These are phyloP conservation scores for Pagetopsis macropterus DNA, from an alignment of 2,797 vertebrate genomes.

Conservation along the genomic window DNA sequence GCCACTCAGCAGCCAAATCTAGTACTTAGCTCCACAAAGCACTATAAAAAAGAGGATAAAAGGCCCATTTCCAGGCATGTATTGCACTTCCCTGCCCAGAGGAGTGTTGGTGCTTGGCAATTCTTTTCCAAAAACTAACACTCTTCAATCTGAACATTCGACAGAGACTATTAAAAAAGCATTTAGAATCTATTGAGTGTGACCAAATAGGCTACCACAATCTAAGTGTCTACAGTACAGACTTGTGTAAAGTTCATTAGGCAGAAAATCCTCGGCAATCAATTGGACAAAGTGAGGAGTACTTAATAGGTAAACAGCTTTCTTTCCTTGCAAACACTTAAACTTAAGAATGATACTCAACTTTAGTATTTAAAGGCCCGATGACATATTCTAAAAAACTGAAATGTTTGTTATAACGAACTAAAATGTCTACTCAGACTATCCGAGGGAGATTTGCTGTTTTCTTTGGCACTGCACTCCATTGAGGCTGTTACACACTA, in stretches of 20 bases:
- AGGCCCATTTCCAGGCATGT: slow-evolving; percentile 63
- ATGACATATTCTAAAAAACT: slow-evolving; percentile 14
- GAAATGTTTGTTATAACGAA: not conserved
- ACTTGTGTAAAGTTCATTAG: slow-evolving; percentile 66
- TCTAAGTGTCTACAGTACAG: slow-evolving; percentile 65
- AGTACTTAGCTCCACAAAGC: slow-evolving; percentile 54
- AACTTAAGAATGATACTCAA: slow-evolving; percentile 2
- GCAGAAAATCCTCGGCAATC: slow-evolving; percentile 58
- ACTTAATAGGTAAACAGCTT: slow-evolving; percentile 29
- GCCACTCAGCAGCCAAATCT: slow-evolving; percentile 51
- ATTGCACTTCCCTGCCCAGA: slow-evolving; percentile 54
- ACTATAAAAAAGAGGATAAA: slow-evolving; percentile 59
- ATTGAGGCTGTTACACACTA: slow-evolving; percentile 54
- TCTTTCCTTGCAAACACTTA: slow-evolving; percentile 16
- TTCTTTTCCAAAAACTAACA: slow-evolving; percentile 65
- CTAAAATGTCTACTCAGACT: slow-evolving; percentile 38
- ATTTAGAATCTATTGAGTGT: slow-evolving; percentile 76
- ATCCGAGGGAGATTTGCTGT: slow-evolving; percentile 57
- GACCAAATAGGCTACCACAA: slow-evolving; percentile 69
- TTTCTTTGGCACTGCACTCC: slow-evolving; percentile 70
- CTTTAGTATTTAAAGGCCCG: slow-evolving; percentile 1
- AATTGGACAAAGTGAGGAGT: slow-evolving; percentile 52
- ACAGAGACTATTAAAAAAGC: slow-evolving; percentile 76
- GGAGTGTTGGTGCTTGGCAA: slow-evolving; percentile 43
- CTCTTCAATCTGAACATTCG: slow-evolving; percentile 71